These are phyloP conservation scores for Montipora cactus DNA, from an alignment of 64 coral and sea anemone genomes.

Conservation along the genomic window DNA sequence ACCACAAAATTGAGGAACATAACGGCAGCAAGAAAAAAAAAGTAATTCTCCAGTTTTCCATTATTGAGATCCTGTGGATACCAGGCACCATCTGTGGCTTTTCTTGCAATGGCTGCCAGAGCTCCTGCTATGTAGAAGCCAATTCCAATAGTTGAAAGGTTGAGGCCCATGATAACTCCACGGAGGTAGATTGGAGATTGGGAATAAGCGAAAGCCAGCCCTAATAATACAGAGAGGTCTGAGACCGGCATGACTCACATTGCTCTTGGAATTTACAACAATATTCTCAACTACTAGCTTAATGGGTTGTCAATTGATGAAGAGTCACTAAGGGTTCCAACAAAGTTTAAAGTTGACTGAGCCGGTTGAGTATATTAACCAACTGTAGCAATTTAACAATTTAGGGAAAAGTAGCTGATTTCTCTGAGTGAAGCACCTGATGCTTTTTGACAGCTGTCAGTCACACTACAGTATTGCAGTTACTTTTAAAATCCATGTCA, in stretches of 20 bases:
- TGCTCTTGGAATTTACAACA: no score
- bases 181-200: constrained; percentile 84
- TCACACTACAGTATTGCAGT: no score
- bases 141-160: constrained; percentile 74
- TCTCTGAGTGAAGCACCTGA: no score
- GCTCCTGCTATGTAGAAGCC: constrained; percentile 82
- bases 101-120: constrained; percentile 70
- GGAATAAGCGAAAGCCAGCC: constrained; percentile 84
- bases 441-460: no score
- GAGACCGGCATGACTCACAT: background rate
- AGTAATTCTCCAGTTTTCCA: constrained; percentile 81
- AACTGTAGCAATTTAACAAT: no score
- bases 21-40: constrained; percentile 76
- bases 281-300: no score
- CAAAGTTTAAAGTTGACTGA: no score
- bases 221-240: constrained; percentile 29
- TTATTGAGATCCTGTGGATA: constrained; percentile 83
- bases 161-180: constrained; percentile 78
- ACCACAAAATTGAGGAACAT: constrained; percentile 83
- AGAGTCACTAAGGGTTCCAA: no score
- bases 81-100: constrained; percentile 53
- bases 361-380: no score
- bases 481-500: no score
- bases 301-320: no score
- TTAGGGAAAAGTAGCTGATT: no score